A percentile compares a stretch with the other conserved stretches of the same genome.
Evolutionary conservation across 1,140 invertebrate genomes (phyloP).

Genomic region (Apis laboriosa): DNA sequence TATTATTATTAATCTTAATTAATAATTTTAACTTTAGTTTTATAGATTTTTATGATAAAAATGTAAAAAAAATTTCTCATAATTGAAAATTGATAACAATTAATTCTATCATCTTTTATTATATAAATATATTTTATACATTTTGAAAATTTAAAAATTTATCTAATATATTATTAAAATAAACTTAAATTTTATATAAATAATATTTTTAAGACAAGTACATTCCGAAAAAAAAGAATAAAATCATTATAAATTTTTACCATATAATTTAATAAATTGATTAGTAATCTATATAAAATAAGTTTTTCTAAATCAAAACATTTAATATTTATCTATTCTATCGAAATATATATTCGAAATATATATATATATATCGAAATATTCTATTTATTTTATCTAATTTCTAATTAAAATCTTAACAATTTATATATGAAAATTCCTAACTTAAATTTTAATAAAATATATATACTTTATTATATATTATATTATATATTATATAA

Average conservation of each 20-base stretch:
- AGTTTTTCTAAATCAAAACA: background rate
- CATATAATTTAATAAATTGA: conserved; percentile 14
- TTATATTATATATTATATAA: background rate
- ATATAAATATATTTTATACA: background rate
- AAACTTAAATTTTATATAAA: background rate
- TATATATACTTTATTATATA: background rate
- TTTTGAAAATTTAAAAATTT: background rate
- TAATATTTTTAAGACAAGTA: conserved; percentile 17
- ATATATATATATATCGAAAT: too few relatives aligned
- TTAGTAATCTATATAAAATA: conserved; percentile 9
- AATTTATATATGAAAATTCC: background rate
- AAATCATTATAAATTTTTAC: conserved; percentile 31
- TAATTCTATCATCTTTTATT: background rate
- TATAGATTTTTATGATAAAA: background rate
- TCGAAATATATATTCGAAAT: too few relatives aligned
- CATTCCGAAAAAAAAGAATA: conserved; percentile 57
- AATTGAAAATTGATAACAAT: background rate
- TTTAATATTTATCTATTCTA: too few relatives aligned
- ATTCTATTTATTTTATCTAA: too few relatives aligned
- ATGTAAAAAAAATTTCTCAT: background rate
- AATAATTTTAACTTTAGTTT: background rate
- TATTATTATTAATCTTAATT: background rate
- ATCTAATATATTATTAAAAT: background rate
- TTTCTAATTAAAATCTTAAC: too few relatives aligned
- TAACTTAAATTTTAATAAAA: background rate